Percentiles rank a stretch among this genome's conserved stretches.
phyloP scores from a whole-genome alignment of 2,113 vertebrate species.

The Paramormyrops kingsleyae region DNA sequence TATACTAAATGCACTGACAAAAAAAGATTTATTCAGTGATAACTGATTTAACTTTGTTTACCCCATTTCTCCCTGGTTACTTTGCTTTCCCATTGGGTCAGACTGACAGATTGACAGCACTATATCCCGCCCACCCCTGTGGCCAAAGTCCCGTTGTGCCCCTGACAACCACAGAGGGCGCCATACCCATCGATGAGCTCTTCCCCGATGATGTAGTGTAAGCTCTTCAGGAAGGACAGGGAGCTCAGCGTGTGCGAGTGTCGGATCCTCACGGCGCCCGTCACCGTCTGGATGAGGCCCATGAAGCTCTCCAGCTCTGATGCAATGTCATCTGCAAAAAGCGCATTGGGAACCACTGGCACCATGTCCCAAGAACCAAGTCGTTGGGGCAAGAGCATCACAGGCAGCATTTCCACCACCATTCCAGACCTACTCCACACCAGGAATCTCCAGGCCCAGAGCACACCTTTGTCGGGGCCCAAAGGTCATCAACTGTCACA shows the following conservation, averaged over 20 bases:
- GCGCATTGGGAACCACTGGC: not conserved
- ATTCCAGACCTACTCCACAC: not conserved
- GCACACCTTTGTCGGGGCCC: not conserved
- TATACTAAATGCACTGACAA: not conserved
- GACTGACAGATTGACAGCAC: not conserved
- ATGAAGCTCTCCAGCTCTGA: conserved; percentile 96
- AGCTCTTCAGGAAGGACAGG: conserved; percentile 89
- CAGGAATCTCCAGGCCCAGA: not conserved
- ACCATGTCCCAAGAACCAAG: not conserved
- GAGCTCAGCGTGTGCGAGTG: conserved; percentile 89
- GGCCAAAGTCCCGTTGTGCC: not conserved
- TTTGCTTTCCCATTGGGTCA: not conserved
- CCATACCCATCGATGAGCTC: conserved; percentile 85
- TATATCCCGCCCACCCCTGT: not conserved
- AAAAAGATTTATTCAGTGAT: not conserved
- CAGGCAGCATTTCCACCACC: not conserved
- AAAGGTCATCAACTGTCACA: not conserved
- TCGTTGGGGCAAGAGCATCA: not conserved
- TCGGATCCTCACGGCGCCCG: conserved; percentile 87
- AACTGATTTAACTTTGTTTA: not conserved
- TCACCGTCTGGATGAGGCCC: conserved; percentile 92
- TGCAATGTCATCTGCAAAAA: conserved; percentile 81
- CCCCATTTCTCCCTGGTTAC: not conserved
- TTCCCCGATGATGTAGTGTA: conserved; percentile 84
- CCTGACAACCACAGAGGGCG: not conserved